Evolutionary conservation across 1,140 invertebrate species (phyloP), one percentile per base, ranked within the genome.

Genomic region (Dufourea novaeangliae): DNA sequence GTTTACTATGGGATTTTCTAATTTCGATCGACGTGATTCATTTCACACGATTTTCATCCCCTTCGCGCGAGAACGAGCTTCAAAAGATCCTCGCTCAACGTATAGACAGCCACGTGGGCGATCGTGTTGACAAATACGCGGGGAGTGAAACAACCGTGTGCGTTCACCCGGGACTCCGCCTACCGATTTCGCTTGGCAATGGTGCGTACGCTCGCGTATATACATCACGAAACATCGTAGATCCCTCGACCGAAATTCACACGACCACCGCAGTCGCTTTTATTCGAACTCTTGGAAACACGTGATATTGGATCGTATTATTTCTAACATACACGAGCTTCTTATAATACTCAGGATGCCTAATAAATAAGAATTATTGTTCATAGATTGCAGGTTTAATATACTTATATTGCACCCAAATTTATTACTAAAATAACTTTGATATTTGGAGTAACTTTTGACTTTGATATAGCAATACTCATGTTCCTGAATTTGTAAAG

Each of bases 51-150:
- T 50, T 50, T 50, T 50, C 46, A 50, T 50, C 46, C 46, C 46
- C 46, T 50, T 50, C 46, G 46, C 12, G 44, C 20, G 14, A 32
- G n/a, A 32, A 11, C 12, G 10, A 20, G 17, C 29, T 25, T 70
- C 37, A 14, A 12, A 37, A 29, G 25, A 37, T 17, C 8, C 29
- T 27, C 32, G n/a, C 37, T 32, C 14, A 20, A 57, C 29, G 29
- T 27, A 57, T 52, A 57, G 41, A 54, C 67, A 70, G 50, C 72
- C 75, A 73, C 78, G 83, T 82, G 79, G 76, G 71, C 62, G 86
- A 87, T 81, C 86, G 39, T 66, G 66, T 77, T 86, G 82, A 86
- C 79, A 82, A 87, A 87, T 87, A 85, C 71, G 67, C 70, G 72
- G 56, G 64, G 83, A 85, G 79, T 70, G 64, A 76, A 78, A 82